Evolutionary conservation across 2,888 invertebrate genomes (phyloP).

Genomic region (Eristalis pertinax): DNA sequence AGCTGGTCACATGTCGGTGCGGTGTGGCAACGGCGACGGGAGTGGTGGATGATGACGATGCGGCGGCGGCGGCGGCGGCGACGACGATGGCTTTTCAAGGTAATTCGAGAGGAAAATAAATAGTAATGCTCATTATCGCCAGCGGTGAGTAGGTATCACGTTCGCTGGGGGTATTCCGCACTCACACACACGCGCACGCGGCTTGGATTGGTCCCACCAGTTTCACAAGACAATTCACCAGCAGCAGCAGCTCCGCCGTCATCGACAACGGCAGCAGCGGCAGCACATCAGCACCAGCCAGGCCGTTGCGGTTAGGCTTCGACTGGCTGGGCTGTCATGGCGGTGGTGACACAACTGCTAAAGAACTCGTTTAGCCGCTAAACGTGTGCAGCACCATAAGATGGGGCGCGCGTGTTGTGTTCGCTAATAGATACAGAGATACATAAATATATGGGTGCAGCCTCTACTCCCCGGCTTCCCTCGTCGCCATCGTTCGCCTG

Average conservation of each 20-base stretch:
- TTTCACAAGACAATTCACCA: constrained; percentile 25
- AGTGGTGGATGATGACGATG: constrained; percentile 31
- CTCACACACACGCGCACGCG: not conserved
- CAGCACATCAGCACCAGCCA: not conserved
- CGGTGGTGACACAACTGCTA: constrained; percentile 57
- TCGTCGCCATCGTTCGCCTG: not conserved
- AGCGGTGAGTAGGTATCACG: constrained; percentile 24
- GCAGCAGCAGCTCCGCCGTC: not conserved
- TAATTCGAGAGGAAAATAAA: constrained; percentile 69
- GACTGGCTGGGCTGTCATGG: constrained; percentile 33
- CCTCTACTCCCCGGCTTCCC: not conserved
- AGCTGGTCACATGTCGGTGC: constrained; percentile 8
- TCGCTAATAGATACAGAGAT: constrained; percentile 26
- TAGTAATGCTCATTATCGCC: constrained; percentile 62
- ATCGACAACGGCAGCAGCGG: not conserved
- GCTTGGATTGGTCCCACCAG: constrained; percentile 22
- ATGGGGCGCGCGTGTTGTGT: constrained; percentile 37
- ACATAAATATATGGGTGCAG: constrained; percentile 31
- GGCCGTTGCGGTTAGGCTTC: constrained; percentile 20
- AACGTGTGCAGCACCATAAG: constrained; percentile 54
- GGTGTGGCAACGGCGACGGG: not conserved
- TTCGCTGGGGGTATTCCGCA: constrained; percentile 51
- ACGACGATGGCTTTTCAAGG: constrained; percentile 60
- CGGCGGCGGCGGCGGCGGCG: not conserved
- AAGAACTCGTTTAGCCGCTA: constrained; percentile 59